Base-by-base conservation (phyloP, 2,888 invertebrate genomes). In the Drosophila macrothrix region DNA sequence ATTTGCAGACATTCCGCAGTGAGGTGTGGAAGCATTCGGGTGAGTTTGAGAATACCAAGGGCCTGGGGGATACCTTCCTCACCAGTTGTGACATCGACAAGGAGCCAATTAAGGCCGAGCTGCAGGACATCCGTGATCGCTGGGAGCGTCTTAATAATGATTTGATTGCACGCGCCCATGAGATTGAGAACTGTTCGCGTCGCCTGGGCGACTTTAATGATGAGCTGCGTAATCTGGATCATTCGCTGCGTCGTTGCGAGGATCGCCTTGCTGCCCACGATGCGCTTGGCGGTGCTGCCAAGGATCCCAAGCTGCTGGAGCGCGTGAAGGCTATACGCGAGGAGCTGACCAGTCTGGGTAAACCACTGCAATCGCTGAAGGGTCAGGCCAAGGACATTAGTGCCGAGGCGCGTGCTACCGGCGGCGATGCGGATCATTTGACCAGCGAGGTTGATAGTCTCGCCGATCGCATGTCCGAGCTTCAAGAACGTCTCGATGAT, bases 81-180 rank as follows among this genome's bases (percentile, higher is more conserved):
- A 95, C 96, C 0, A 95, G 97, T 55, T 98, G 98, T 83, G 98
- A 99, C 91, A 96, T 96, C 60, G 98, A 99, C 91, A 97, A 98
- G 91, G 98, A 98, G 56, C 95, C 97, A 3, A 97, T 99, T 1
- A 96, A 97, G 91, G 96, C 95, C 49, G 97, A 98, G 90, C 94
- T 99, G 6, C 95, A 96, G 80, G 95, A 95, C 82, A 95, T 98
- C 93, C 97, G 97, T 93, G 96, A 96, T 78, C 94, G 98, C 81
- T 99, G 99, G 99, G 98, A 99, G 90, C 95, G 95, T 87, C 94
- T 99, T 12, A 98, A 98, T 93, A 97, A 97, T 89, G 97, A 96
- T 94, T 82, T 93, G 9, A 90, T 92, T 67, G 84, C 90, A 16
- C 91, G 93, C 7, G 92, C 93, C 10, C 93, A 93, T 69, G 93